Conservation (phyloP, 2,888 invertebrate genomes). For the Drosophila differens region DNA sequence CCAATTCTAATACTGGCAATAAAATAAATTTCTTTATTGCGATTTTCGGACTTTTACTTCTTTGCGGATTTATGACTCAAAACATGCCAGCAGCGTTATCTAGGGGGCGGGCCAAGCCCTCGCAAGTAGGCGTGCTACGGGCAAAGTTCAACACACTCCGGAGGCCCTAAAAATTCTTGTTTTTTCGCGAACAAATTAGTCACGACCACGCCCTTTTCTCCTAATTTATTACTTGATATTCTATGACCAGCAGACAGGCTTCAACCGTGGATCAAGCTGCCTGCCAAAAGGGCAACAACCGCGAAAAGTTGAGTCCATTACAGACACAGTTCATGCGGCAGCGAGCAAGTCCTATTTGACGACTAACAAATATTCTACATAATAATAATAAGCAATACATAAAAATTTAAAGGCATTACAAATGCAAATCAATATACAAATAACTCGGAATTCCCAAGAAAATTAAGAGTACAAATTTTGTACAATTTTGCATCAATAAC, state of each 20-base stretch:
- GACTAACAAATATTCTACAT: conserved; percentile 12
- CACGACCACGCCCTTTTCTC: conserved; percentile 63
- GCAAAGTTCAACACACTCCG: conserved; percentile 41
- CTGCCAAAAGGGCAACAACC: conserved; percentile 7
- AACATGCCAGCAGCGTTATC: conserved; percentile 5
- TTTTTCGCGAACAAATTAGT: conserved; percentile 50
- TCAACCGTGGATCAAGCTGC: conserved; percentile 25
- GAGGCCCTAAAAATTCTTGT: conserved; percentile 12
- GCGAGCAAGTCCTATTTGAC: neutral
- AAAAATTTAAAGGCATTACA: neutral
- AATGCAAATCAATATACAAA: neutral
- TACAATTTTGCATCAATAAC: neutral
- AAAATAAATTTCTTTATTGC: conserved; percentile 10
- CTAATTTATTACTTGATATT: conserved; percentile 75
- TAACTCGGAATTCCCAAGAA: neutral
- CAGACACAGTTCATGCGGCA: neutral
- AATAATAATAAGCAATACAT: neutral
- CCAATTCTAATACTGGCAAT: neutral
- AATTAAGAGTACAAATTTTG: neutral
- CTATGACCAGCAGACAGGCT: conserved; percentile 44
- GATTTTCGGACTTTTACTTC: neutral
- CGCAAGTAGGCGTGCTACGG: conserved; percentile 16
- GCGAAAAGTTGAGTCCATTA: conserved; percentile 18
- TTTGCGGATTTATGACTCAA: conserved; percentile 34
- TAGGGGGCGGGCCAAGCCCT: conserved; percentile 24